These are phyloP conservation scores for Sapajus apella DNA, from an alignment of 2,113 vertebrate genomes.

Conservation along the genomic window DNA sequence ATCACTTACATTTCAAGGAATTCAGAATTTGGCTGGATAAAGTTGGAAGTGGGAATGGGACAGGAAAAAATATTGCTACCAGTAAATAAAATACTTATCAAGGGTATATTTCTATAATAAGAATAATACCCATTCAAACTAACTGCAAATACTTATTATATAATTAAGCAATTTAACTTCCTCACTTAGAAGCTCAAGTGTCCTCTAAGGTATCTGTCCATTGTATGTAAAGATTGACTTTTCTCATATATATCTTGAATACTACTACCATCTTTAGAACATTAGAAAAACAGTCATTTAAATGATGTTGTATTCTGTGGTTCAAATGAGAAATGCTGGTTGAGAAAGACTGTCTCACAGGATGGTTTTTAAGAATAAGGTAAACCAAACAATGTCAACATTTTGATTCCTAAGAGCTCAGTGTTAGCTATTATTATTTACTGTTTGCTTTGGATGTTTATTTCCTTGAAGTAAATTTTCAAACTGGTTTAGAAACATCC, in stretches of 20 bases:
- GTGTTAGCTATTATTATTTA: not conserved
- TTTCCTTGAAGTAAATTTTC: not conserved
- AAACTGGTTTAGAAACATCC: not conserved
- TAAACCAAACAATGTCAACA: not conserved
- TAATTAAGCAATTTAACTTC: not conserved
- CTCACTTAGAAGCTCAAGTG: not conserved
- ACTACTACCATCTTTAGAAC: not conserved
- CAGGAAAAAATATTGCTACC: slow-evolving; percentile 5
- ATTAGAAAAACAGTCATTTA: not conserved
- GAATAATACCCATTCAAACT: not conserved
- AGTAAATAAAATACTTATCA: not conserved
- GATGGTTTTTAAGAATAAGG: not conserved
- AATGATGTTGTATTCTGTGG: not conserved
- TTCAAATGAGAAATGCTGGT: not conserved
- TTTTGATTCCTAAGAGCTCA: slow-evolving; percentile 17
- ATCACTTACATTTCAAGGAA: slow-evolving; percentile 33
- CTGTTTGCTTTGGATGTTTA: not conserved
- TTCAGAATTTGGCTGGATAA: not conserved
- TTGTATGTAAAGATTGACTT: not conserved
- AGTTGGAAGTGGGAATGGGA: not conserved
- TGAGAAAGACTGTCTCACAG: not conserved
- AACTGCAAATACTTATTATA: not conserved
- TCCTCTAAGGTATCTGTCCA: not conserved
- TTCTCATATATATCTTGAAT: not conserved
- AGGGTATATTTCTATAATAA: not conserved